These are phyloP conservation scores for Agonopterix subpropinquella DNA, from an alignment of 2,888 invertebrate species.

Conservation along the genomic window DNA sequence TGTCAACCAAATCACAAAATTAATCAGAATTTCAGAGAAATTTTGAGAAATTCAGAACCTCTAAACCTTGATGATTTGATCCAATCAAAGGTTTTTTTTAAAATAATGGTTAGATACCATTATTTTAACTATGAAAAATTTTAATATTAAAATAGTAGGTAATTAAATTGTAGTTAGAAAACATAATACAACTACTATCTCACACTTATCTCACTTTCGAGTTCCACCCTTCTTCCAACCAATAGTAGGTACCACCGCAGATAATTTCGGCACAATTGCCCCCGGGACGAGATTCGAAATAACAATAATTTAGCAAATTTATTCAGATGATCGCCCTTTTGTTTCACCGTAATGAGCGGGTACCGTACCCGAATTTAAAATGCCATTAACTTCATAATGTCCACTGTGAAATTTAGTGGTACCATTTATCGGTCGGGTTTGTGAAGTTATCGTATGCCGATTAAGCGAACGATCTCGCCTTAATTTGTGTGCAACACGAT, in stretches of 20 bases:
- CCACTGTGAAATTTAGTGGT: conserved; percentile 17
- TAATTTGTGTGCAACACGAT: background rate
- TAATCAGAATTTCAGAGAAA: too few relatives aligned
- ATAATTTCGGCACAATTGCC: conserved; percentile 33
- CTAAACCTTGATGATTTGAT: too few relatives aligned
- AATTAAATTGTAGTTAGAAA: too few relatives aligned
- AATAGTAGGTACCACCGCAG: conserved; percentile 2
- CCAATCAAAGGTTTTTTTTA: too few relatives aligned
- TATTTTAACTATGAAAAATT: too few relatives aligned
- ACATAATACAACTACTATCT: too few relatives aligned
- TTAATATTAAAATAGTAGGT: too few relatives aligned
- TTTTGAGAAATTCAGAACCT: too few relatives aligned
- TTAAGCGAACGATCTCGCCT: background rate
- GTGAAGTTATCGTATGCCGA: background rate
- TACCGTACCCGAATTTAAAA: conserved; percentile 48
- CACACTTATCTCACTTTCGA: background rate
- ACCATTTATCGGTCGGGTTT: conserved; percentile 11
- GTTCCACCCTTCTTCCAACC: background rate
- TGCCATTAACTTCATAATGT: conserved; percentile 48
- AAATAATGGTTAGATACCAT: too few relatives aligned
- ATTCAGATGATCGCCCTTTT: conserved; percentile 62
- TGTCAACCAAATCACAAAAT: too few relatives aligned
- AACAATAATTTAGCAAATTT: conserved; percentile 70
- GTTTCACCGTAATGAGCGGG: conserved; percentile 55
- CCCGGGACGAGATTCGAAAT: conserved; percentile 42